phyloP scores from a whole-genome alignment of 2,888 invertebrate genomes.

The Pandemis corylana region DNA sequence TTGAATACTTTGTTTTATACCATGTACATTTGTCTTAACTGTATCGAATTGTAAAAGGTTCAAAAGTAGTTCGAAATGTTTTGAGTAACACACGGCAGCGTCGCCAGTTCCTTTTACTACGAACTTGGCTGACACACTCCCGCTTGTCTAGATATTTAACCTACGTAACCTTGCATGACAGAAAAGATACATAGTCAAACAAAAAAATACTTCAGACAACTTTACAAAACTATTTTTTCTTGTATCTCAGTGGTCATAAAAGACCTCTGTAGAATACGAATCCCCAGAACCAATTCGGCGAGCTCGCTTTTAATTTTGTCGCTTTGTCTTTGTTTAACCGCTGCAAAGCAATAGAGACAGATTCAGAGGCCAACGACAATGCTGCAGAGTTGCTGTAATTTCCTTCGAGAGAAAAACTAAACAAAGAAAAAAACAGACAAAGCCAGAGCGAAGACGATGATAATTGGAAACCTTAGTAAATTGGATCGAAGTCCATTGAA shows the following conservation, averaged over 20 bases:
- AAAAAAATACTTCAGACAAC: neutral
- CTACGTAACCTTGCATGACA: too few relatives aligned
- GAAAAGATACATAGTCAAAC: too few relatives aligned
- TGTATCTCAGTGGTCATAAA: neutral
- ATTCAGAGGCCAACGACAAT: neutral
- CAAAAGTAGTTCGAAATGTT: too few relatives aligned
- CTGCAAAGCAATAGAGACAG: neutral
- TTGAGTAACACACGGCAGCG: too few relatives aligned
- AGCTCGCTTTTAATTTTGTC: neutral
- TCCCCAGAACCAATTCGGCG: neutral
- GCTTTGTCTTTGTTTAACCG: neutral
- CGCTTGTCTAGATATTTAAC: too few relatives aligned
- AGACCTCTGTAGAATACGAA: neutral
- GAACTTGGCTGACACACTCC: too few relatives aligned
- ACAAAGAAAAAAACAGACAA: slow-evolving; percentile 51
- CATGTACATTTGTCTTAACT: too few relatives aligned
- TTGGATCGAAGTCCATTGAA: slow-evolving; percentile 47
- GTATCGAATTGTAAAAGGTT: too few relatives aligned
- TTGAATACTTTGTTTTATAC: too few relatives aligned
- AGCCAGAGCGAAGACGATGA: slow-evolving; percentile 54
- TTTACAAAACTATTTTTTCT: neutral
- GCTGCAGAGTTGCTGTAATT: slow-evolving; percentile 22
- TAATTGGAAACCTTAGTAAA: slow-evolving; percentile 64
- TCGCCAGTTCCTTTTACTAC: too few relatives aligned
- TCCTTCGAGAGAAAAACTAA: slow-evolving; percentile 17